These are phyloP conservation scores for Epinotia brunnichana DNA, from an alignment of 2,888 invertebrate genomes.

Conservation along the genomic window DNA sequence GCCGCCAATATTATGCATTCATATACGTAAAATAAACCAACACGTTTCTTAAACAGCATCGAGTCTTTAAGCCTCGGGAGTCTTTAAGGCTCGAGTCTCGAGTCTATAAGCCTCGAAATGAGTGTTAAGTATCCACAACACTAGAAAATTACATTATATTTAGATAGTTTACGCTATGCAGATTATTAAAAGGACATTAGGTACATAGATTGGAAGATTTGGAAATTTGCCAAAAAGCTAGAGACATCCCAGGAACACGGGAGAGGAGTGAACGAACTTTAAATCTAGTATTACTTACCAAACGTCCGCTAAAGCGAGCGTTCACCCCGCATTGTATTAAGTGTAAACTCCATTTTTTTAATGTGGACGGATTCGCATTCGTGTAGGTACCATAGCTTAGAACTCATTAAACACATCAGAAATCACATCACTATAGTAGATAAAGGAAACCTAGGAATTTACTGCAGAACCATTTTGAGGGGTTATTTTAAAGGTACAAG, in stretches of 20 bases:
- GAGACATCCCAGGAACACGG: slow-evolving; percentile 44
- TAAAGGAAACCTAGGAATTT: not conserved
- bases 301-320: slow-evolving; percentile 33
- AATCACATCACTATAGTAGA: not conserved
- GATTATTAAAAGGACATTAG: slow-evolving; percentile 33
- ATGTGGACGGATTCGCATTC: slow-evolving; percentile 10
- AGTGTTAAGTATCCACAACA: too few relatives aligned
- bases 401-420: not conserved
- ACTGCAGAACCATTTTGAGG: not conserved
- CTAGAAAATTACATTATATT: not conserved
- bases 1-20: too few relatives aligned
- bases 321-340: slow-evolving; percentile 26
- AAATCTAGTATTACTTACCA: slow-evolving; percentile 34
- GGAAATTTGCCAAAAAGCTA: slow-evolving; percentile 45
- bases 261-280: slow-evolving; percentile 47
- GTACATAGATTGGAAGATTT: slow-evolving; percentile 36
- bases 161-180: slow-evolving; percentile 10
- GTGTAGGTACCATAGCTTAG: not conserved
- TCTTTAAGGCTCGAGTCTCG: too few relatives aligned
- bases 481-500: too few relatives aligned
- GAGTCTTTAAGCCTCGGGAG: too few relatives aligned
- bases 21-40: too few relatives aligned
- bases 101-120: too few relatives aligned
- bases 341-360: slow-evolving; percentile 1
- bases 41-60: too few relatives aligned